Evolutionary conservation across 2,113 vertebrate species (phyloP).

Genomic region (Pituophis catenifer): DNA sequence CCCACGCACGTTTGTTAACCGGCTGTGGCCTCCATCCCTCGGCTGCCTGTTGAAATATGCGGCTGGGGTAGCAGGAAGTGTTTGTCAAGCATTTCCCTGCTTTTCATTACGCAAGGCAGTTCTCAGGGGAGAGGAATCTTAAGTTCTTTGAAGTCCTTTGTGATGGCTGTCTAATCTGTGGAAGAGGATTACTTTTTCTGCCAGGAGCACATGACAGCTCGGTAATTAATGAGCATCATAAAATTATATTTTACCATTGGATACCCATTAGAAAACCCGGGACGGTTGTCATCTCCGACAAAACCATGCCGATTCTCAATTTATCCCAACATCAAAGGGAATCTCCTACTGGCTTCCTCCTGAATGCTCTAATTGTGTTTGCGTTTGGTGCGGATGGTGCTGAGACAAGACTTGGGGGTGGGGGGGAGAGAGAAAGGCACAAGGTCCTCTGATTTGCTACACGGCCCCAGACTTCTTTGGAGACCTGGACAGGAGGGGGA

Average conservation of each 20-base stretch:
- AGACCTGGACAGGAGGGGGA: too few species aligned
- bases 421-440: slow-evolving; percentile 35
- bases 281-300: slow-evolving; percentile 93
- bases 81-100: slow-evolving; percentile 62
- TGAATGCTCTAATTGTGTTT: slow-evolving; percentile 95
- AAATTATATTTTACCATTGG: slow-evolving; percentile 93
- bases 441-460: slow-evolving; percentile 56
- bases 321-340: slow-evolving; percentile 94
- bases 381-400: slow-evolving; percentile 65
- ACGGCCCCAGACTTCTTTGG: slow-evolving; percentile 52
- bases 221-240: slow-evolving; percentile 97
- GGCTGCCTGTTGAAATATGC: slow-evolving; percentile 55
- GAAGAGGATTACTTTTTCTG: slow-evolving; percentile 80
- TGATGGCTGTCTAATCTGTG: slow-evolving; percentile 87
- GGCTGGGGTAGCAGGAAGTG: slow-evolving; percentile 60
- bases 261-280: slow-evolving; percentile 93
- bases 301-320: slow-evolving; percentile 93
- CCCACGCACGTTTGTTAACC: slow-evolving; percentile 13
- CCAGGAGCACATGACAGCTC: slow-evolving; percentile 86
- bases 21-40: slow-evolving; percentile 49
- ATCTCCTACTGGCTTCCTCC: slow-evolving; percentile 90
- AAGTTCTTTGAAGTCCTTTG: slow-evolving; percentile 89
- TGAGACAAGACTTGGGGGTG: slow-evolving; percentile 36
- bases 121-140: slow-evolving; percentile 67
- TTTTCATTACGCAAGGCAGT: slow-evolving; percentile 77